Evolutionary conservation across 1,140 invertebrate genomes (phyloP), one percentile per base, ranked within the genome.

Genomic region (Nephila pilipes): DNA sequence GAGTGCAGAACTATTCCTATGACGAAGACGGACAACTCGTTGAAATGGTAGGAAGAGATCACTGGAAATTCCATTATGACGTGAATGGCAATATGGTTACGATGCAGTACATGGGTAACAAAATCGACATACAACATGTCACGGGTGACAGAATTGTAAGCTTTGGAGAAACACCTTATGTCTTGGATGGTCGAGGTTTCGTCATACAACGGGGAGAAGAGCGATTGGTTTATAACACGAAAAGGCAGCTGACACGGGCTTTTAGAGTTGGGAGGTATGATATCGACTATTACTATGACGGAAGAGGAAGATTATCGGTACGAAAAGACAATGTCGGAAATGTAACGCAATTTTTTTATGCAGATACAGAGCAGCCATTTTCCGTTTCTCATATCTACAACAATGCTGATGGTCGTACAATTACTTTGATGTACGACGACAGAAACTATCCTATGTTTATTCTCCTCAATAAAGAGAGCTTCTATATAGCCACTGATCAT

Each of bases 31-130:
- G 98, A 0, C 98, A 98, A 95, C 96, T 99, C 0, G 96, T 98
- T 85, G 98, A 98, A 95, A 97, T 99, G 25, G 97, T 98, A 22
- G 98, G 97, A 0, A 97, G 97, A 94, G 98, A 98, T 94, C 98
- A 98, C 0, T 99, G 98, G 98, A 98, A 98, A 94, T 99, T 98
- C 95, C 96, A 98, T 0, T 99, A 99, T 95, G 99, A 99, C 96
- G 98, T 98, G 94, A 99, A 99, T 95, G 98, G 98, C 58, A 99
- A 99, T 95, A 97, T 98, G 12, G 97, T 99, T 69, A 97, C 97
- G 4, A 97, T 99, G 12, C 97, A 98, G 6, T 98, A 99, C 94
- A 97, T 98, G 94, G 98, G 98, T 4, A 97, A 98, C 94, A 95
- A 98, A 93, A 98, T 98, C 94, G 97, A 98, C 10, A 97, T 97